Base-by-base conservation (phyloP, 2,797 vertebrate species). In the Esox lucius region DNA sequence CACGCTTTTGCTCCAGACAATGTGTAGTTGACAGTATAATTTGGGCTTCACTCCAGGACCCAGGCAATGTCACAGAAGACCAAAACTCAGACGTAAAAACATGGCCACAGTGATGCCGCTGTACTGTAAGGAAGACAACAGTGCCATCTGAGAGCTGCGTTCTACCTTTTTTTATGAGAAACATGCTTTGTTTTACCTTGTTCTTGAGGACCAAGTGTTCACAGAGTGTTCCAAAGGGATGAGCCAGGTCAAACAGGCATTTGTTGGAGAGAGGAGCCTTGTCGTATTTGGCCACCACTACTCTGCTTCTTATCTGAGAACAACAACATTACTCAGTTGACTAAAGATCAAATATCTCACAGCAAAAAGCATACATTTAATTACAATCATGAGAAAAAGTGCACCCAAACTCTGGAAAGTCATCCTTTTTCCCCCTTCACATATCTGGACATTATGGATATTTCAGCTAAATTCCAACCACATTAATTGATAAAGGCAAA, bases 211-310 rank as follows among this genome's bases (percentile, higher is more conserved):
- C 81, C 71, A 94, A 86, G 42, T 94, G 83, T 48, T 94, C 90
- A 70, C 83, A 76, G 53, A 95, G 82, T 22, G 68, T 59, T 4
- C 94, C 94, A n/a, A 94, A 95, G 0, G 86, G 90, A 75, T 91
- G 81, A 0, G 87, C 81, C 56, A 94, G 87, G 73, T 82, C 77
- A 2, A 94, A 91, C 78, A 94, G 81, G 1, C 86, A 90, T 77
- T 92, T 91, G 82, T 90, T 85, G 76, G 88, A 91, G 56, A 88
- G 76, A 0, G 91, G 91, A 76, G 90, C 93, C 73, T 90, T 79
- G 11, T 91, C 91, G 6, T 93, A 95, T 70, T 92, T 94, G 42
- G 91, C 91, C 83, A 94, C 93, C 68, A 95, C 93, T n/a, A 94
- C 93, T 9, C 91, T 76, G 86, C 90, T 92, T 48, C 90, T 89